Percentiles rank a stretch among this genome's conserved stretches.
These are phyloP conservation scores for Oreochromis aureus DNA, from an alignment of 2,113 vertebrate species.

Conservation along the genomic window DNA sequence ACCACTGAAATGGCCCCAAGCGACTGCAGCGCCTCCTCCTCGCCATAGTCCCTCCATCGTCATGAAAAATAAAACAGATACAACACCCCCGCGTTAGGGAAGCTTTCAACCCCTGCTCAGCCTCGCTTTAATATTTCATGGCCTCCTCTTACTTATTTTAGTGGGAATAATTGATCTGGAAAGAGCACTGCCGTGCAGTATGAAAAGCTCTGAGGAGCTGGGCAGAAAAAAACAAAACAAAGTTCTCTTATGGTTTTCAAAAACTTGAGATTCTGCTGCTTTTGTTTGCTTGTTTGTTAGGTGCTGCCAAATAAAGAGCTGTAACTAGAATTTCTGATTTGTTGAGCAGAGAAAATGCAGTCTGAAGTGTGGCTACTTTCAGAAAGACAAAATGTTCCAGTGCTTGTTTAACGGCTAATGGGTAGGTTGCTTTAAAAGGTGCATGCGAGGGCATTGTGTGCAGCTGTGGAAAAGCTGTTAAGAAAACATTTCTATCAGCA, in stretches of 20 bases:
- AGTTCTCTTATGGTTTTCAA: neutral
- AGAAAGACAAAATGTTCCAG: slow-evolving; percentile 4
- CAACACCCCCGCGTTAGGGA: slow-evolving; percentile 61
- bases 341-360: neutral
- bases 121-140: slow-evolving; percentile 68
- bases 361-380: neutral
- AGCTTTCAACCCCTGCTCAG: slow-evolving; percentile 66
- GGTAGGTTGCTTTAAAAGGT: neutral
- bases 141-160: slow-evolving; percentile 66
- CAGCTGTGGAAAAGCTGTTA: neutral
- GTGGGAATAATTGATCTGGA: slow-evolving; percentile 72
- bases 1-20: slow-evolving; percentile 38
- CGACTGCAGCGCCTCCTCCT: slow-evolving; percentile 13
- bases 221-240: neutral
- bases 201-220: slow-evolving; percentile 12
- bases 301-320: neutral
- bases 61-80: slow-evolving; percentile 73
- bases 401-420: slow-evolving; percentile 29
- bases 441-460: neutral
- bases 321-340: neutral
- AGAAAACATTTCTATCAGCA: neutral
- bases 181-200: slow-evolving; percentile 45
- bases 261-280: neutral
- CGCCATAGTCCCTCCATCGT: slow-evolving; percentile 32
- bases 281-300: neutral